Evolutionary conservation across 1,140 invertebrate genomes (phyloP).

Genomic region (Matsumurasca onukii): DNA sequence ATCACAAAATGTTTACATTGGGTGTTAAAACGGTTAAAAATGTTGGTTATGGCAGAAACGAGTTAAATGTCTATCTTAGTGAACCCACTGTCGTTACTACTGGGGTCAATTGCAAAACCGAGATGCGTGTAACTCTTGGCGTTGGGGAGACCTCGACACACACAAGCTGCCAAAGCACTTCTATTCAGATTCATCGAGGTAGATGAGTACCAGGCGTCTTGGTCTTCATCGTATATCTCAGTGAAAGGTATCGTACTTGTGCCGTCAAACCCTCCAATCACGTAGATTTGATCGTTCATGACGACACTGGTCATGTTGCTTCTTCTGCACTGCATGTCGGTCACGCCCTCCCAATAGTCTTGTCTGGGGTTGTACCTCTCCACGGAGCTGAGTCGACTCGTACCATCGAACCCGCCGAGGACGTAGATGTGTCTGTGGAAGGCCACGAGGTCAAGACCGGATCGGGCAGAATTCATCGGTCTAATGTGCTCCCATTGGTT

Average conservation of each 20-base stretch:
- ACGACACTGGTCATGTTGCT: slow-evolving; percentile 84
- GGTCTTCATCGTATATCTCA: slow-evolving; percentile 68
- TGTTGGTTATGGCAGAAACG: no score
- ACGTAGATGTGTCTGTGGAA: slow-evolving; percentile 70
- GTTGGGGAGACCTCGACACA: slow-evolving; percentile 59
- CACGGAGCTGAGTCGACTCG: slow-evolving; percentile 60
- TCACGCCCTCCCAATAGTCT: slow-evolving; percentile 61
- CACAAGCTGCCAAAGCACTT: slow-evolving; percentile 64
- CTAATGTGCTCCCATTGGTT: slow-evolving; percentile 72
- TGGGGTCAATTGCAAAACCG: neutral
- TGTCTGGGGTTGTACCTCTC: slow-evolving; percentile 72
- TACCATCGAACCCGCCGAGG: slow-evolving; percentile 76
- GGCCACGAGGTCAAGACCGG: slow-evolving; percentile 72
- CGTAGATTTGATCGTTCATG: slow-evolving; percentile 77
- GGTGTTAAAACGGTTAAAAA: no score
- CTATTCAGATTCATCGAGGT: slow-evolving; percentile 69
- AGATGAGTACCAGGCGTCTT: slow-evolving; percentile 67
- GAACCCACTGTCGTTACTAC: no score
- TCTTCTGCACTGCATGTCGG: slow-evolving; percentile 80
- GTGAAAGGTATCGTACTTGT: slow-evolving; percentile 65
- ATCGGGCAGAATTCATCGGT: slow-evolving; percentile 74
- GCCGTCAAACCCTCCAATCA: slow-evolving; percentile 82
- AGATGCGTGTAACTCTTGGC: slow-evolving; percentile 52
- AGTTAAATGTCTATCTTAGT: no score
- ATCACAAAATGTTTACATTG: no score